Percentiles rank a stretch among this genome's conserved stretches.
Conservation (phyloP, 2,797 vertebrate genomes). For the Sebastes minor region DNA sequence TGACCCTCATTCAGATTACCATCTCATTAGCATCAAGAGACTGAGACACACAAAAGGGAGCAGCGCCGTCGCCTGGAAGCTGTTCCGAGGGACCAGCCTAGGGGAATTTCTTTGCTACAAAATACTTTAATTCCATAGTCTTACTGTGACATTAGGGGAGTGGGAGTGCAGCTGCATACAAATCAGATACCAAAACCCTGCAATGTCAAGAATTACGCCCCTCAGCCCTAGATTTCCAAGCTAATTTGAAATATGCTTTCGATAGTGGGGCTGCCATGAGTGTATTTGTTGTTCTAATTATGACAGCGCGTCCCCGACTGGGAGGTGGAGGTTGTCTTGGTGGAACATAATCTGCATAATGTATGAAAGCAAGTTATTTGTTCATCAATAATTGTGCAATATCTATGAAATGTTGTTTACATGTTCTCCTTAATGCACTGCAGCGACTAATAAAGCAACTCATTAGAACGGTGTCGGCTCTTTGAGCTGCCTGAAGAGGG, state of each 20-base stretch:
- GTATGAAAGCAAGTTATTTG: constrained; percentile 17
- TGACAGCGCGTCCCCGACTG: constrained; percentile 10
- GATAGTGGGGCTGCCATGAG: not conserved
- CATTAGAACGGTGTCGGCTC: not conserved
- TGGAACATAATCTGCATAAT: constrained; percentile 28
- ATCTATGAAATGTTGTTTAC: constrained; percentile 19
- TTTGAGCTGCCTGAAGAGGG: not conserved
- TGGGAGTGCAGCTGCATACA: constrained; percentile 41
- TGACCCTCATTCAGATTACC: constrained; percentile 74
- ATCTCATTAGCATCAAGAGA: constrained; percentile 74
- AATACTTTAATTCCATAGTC: constrained; percentile 69
- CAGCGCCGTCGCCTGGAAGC: constrained; percentile 39
- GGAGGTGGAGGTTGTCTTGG: constrained; percentile 1
- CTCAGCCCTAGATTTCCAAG: constrained; percentile 18
- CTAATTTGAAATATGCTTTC: constrained; percentile 40
- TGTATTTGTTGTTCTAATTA: constrained; percentile 43
- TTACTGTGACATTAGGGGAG: constrained; percentile 48
- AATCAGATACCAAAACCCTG: constrained; percentile 40
- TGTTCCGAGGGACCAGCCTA: constrained; percentile 42
- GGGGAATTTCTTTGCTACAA: constrained; percentile 50
- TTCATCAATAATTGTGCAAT: constrained; percentile 9
- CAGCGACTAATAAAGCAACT: not conserved
- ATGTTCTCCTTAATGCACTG: constrained; percentile 19
- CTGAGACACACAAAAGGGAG: constrained; percentile 49
- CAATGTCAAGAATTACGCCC: constrained; percentile 45